Percentiles rank a stretch among this genome's conserved stretches.
Evolutionary conservation across 2,797 vertebrate genomes (phyloP).

Genomic region (Pangasius krempfi): DNA sequence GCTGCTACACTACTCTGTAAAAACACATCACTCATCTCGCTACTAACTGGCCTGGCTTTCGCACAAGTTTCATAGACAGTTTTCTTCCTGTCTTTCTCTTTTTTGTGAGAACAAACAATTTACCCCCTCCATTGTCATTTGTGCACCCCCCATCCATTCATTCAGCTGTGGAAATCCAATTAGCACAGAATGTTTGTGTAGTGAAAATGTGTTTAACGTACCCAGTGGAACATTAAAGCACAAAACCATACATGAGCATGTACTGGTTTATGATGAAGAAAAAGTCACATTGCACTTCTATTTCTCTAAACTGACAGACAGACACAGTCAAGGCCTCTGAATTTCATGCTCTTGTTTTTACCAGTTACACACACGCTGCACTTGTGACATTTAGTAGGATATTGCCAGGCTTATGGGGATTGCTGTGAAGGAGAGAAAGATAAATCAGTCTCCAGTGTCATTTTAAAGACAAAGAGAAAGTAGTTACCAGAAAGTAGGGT

Average conservation of each 20-base stretch:
- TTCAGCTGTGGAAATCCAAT: slow-evolving; percentile 59
- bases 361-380: slow-evolving; percentile 49
- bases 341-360: slow-evolving; percentile 48
- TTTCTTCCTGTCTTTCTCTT: neutral
- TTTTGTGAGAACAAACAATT: slow-evolving; percentile 2
- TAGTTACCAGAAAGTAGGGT: neutral
- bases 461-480: slow-evolving; percentile 10
- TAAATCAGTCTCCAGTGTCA: slow-evolving; percentile 35
- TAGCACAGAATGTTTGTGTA: slow-evolving; percentile 43
- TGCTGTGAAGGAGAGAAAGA: slow-evolving; percentile 26
- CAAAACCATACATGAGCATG: slow-evolving; percentile 28
- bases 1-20: neutral
- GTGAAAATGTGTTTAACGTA: slow-evolving; percentile 39
- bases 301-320: slow-evolving; percentile 35
- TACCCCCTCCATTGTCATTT: slow-evolving; percentile 50
- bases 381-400: slow-evolving; percentile 52
- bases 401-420: slow-evolving; percentile 45
- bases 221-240: slow-evolving; percentile 29
- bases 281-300: neutral
- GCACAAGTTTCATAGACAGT: neutral
- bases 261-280: slow-evolving; percentile 19
- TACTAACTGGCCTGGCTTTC: neutral
- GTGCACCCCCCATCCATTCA: slow-evolving; percentile 66
- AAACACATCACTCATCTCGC: neutral
- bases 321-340: slow-evolving; percentile 40